Evolutionary conservation across 2,888 invertebrate species (phyloP).

Genomic region (Melieria picta): DNA sequence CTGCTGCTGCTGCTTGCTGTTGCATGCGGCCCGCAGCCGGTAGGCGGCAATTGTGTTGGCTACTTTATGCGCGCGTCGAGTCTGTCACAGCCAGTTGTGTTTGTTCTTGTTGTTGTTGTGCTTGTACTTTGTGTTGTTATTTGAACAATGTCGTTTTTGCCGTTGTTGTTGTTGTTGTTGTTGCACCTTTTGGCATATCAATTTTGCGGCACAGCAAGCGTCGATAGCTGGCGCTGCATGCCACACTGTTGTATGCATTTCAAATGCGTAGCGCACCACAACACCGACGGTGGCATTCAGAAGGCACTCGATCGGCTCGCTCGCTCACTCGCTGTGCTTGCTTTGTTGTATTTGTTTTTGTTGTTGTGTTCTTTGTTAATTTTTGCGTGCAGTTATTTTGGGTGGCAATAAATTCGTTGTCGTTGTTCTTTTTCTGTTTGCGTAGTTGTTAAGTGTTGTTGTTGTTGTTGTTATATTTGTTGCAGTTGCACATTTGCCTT

Average conservation of each 20-base stretch:
- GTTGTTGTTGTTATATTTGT: constrained; percentile 30
- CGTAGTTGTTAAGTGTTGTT: constrained; percentile 25
- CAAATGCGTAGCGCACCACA: constrained; percentile 25
- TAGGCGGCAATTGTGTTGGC: constrained; percentile 25
- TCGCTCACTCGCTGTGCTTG: background rate
- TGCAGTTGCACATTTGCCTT: constrained; percentile 34
- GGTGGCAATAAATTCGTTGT: constrained; percentile 15
- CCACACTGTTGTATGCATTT: constrained; percentile 22
- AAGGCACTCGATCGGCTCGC: constrained; percentile 10
- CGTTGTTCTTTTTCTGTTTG: background rate
- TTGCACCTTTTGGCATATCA: constrained; percentile 48
- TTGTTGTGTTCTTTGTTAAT: constrained; percentile 29
- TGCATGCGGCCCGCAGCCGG: constrained; percentile 36
- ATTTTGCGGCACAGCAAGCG: constrained; percentile 51
- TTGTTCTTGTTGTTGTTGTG: constrained; percentile 36
- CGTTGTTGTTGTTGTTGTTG: constrained; percentile 36
- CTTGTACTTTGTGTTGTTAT: constrained; percentile 34
- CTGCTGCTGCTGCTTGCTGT: constrained; percentile 40
- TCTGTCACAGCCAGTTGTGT: constrained; percentile 33
- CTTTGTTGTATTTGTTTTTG: background rate
- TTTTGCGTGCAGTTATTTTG: constrained; percentile 28
- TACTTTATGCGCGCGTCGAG: constrained; percentile 12
- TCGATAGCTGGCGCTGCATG: constrained; percentile 58
- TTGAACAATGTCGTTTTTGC: constrained; percentile 28
- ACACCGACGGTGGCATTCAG: constrained; percentile 5